Conservation (phyloP, 1,140 invertebrate species). For the Bicyclus anynana region DNA sequence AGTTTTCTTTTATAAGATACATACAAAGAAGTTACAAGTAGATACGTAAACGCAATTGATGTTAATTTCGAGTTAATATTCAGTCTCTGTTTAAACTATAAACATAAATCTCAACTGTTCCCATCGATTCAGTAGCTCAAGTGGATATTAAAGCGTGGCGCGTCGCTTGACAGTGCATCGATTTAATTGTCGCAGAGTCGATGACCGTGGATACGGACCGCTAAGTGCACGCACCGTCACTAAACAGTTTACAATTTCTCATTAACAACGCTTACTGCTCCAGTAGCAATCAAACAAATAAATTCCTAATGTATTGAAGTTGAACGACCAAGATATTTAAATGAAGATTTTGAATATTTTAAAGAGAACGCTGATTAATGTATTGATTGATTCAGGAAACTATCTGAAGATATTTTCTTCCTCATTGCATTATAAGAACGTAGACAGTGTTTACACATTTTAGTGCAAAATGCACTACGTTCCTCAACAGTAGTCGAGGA, state of each 20-base stretch:
- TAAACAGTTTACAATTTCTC: slow-evolving; percentile 18
- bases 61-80: too few relatives aligned
- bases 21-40: too few relatives aligned
- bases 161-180: slow-evolving; percentile 37
- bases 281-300: not conserved
- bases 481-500: slow-evolving; percentile 22
- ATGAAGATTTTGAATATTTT: too few relatives aligned
- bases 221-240: slow-evolving; percentile 35
- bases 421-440: too few relatives aligned
- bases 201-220: slow-evolving; percentile 48
- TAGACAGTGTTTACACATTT: not conserved
- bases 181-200: slow-evolving; percentile 61
- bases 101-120: slow-evolving; percentile 2
- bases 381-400: too few relatives aligned
- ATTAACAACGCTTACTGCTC: not conserved
- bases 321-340: too few relatives aligned
- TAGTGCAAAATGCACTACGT: slow-evolving; percentile 3
- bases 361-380: not conserved
- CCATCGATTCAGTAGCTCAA: slow-evolving; percentile 20
- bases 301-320: not conserved
- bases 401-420: too few relatives aligned
- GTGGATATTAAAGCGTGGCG: slow-evolving; percentile 23
- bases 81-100: not conserved
- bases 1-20: too few relatives aligned
- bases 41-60: too few relatives aligned